Evolutionary conservation across 92 coral and sea anemone species (phyloP).

Genomic region (Anthopleura xanthogrammica): DNA sequence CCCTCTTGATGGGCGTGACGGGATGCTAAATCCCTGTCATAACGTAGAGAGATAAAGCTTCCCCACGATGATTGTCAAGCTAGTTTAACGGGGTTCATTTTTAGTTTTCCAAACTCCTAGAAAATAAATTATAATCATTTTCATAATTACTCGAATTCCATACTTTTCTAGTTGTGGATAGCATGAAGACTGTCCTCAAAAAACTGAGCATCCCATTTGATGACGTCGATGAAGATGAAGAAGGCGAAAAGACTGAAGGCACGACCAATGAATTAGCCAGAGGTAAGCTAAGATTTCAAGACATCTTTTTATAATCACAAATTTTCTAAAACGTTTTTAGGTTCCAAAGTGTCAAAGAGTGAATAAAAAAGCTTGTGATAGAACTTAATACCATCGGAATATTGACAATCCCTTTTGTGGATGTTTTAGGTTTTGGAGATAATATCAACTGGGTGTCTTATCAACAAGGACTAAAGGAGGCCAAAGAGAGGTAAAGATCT

Average conservation of each 20-base stretch:
- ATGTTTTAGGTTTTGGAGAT: slow-evolving; percentile 69
- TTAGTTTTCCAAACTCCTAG: background rate
- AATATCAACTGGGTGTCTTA: slow-evolving; percentile 64
- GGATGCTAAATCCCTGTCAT: too few species aligned
- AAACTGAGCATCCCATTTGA: slow-evolving; percentile 18
- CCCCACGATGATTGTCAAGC: too few species aligned
- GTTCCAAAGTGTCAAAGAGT: too few species aligned
- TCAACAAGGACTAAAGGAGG: slow-evolving; percentile 56
- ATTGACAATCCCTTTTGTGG: background rate
- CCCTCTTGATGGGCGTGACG: too few species aligned
- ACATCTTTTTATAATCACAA: background rate
- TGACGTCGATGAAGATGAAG: slow-evolving; percentile 43
- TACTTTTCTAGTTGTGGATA: slow-evolving; percentile 32
- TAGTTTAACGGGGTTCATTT: too few species aligned
- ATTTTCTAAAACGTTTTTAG: too few species aligned
- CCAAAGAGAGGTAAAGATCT: slow-evolving; percentile 50
- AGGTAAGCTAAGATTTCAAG: slow-evolving; percentile 20
- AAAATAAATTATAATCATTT: too few species aligned
- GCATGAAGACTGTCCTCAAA: slow-evolving; percentile 58
- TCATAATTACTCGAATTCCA: too few species aligned
- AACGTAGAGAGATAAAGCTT: too few species aligned
- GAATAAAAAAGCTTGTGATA: too few species aligned
- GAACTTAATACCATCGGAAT: too few species aligned
- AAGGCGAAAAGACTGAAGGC: slow-evolving; percentile 31
- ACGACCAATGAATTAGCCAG: slow-evolving; percentile 42